A percentile compares a stretch with the other conserved stretches of the same genome.
These are phyloP conservation scores for Terrapene triunguis DNA, from an alignment of 2,113 vertebrate species.

Conservation along the genomic window DNA sequence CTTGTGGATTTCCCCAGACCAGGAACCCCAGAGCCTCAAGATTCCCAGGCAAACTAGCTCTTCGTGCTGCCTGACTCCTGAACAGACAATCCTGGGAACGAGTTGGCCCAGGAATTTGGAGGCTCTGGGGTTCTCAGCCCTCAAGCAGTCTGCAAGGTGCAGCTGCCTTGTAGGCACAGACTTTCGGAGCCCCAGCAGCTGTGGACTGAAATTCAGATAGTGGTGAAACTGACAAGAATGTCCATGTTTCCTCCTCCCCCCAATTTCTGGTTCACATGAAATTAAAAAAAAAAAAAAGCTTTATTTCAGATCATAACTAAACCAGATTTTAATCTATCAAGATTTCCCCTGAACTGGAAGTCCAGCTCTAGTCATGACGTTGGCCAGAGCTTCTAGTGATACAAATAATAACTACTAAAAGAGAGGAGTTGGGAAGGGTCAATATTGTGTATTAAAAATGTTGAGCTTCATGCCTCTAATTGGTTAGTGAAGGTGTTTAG, in stretches of 20 bases:
- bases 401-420: background rate
- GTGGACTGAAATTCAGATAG: background rate
- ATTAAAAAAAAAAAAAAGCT: background rate
- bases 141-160: background rate
- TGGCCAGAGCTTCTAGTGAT: background rate
- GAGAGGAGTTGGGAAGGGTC: background rate
- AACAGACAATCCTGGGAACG: background rate
- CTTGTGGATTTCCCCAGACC: background rate
- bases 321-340: background rate
- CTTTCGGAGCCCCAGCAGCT: background rate
- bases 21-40: background rate
- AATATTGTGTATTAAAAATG: background rate
- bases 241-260: background rate
- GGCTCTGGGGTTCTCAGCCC: background rate
- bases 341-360: background rate
- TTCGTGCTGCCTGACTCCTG: background rate
- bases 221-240: background rate
- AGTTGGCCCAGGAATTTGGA: background rate
- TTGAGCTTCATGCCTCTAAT: background rate
- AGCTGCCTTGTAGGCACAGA: background rate
- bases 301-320: background rate
- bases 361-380: background rate
- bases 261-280: background rate
- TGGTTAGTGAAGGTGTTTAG: background rate
- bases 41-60: background rate